phyloP scores from a whole-genome alignment of 2,888 invertebrate species.

The Aphelenchoides bicaudatus region DNA sequence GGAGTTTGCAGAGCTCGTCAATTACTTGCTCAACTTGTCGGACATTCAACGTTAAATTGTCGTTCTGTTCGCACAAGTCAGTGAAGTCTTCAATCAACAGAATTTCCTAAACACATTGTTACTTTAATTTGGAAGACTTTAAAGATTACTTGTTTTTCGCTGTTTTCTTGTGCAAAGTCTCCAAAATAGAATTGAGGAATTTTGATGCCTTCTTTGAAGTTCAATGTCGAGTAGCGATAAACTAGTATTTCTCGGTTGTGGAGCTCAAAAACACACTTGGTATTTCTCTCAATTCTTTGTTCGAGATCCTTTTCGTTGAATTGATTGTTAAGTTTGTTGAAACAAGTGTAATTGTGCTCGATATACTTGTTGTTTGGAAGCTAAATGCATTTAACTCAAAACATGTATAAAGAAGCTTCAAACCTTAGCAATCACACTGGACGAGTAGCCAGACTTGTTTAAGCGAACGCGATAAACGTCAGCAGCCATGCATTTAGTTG shows the following conservation, averaged over 20 bases:
- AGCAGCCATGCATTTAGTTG: too few relatives aligned
- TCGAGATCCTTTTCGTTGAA: neutral
- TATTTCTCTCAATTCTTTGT: slow-evolving; percentile 5
- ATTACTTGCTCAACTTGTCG: slow-evolving; percentile 16
- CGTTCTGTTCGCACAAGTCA: neutral
- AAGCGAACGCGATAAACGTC: too few relatives aligned
- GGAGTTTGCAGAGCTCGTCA: slow-evolving; percentile 19
- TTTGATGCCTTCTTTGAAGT: neutral
- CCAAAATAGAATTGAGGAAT: slow-evolving; percentile 18
- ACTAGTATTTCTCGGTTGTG: slow-evolving; percentile 25
- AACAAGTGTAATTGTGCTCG: neutral
- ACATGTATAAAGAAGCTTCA: neutral
- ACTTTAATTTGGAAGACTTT: too few relatives aligned
- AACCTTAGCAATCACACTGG: neutral
- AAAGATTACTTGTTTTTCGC: slow-evolving; percentile 17
- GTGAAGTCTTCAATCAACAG: slow-evolving; percentile 25
- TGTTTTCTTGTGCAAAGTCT: slow-evolving; percentile 15
- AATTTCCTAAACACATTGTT: too few relatives aligned
- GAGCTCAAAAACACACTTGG: neutral
- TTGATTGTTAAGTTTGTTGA: neutral
- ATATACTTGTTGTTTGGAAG: too few relatives aligned
- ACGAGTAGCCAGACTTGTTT: neutral
- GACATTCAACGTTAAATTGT: slow-evolving; percentile 11
- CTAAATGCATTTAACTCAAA: too few relatives aligned
- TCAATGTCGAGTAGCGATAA: slow-evolving; percentile 17